A percentile compares a stretch with the other conserved stretches of the same genome.
These are phyloP conservation scores for Phengaris arion DNA, from an alignment of 2,888 invertebrate species.

Conservation along the genomic window DNA sequence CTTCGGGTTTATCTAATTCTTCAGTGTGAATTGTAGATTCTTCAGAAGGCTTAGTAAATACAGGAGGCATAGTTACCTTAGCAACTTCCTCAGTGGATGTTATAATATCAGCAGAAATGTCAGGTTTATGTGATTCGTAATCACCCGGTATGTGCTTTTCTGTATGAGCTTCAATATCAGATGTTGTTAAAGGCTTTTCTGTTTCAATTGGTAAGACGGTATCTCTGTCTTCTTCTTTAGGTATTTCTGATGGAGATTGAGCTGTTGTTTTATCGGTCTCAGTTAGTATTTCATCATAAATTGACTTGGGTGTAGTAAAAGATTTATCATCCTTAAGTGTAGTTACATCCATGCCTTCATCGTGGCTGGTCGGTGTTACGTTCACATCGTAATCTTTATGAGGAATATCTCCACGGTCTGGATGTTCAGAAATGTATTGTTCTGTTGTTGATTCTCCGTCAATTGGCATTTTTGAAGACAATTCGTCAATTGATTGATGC, in stretches of 20 bases:
- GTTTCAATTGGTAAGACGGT: slow-evolving; percentile 3
- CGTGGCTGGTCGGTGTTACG: slow-evolving; percentile 22
- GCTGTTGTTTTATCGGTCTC: not conserved
- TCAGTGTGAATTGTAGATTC: slow-evolving; percentile 45
- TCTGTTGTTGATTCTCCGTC: slow-evolving; percentile 40
- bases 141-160: slow-evolving; percentile 30
- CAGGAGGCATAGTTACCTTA: slow-evolving; percentile 38
- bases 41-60: slow-evolving; percentile 37
- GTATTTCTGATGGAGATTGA: slow-evolving; percentile 2
- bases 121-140: slow-evolving; percentile 29
- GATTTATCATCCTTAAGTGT: slow-evolving; percentile 14
- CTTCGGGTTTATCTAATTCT: slow-evolving; percentile 51
- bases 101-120: slow-evolving; percentile 29
- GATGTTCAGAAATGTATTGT: slow-evolving; percentile 37
- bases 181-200: not conserved
- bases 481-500: slow-evolving; percentile 48
- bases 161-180: slow-evolving; percentile 32
- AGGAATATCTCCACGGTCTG: slow-evolving; percentile 42
- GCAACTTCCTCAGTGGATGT: slow-evolving; percentile 31
- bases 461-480: slow-evolving; percentile 40
- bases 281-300: not conserved
- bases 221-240: slow-evolving; percentile 15
- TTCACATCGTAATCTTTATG: slow-evolving; percentile 35
- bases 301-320: not conserved
- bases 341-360: slow-evolving; percentile 30